phyloP scores from a whole-genome alignment of 2,888 invertebrate species.

The Boloria selene region DNA sequence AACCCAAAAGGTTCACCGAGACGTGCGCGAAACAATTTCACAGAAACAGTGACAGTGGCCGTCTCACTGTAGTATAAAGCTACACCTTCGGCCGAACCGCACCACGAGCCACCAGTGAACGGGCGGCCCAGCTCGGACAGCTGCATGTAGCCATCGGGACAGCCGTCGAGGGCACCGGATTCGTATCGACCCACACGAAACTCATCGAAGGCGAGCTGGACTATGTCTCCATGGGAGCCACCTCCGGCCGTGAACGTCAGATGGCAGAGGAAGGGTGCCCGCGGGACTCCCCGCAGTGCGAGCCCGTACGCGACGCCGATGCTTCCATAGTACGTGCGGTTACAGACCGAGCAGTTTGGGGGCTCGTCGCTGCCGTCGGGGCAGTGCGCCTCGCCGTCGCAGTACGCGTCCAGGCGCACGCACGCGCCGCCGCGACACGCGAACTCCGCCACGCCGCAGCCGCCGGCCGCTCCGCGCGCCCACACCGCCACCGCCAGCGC shows the following conservation, averaged over 20 bases:
- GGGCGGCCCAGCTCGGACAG: constrained; percentile 92
- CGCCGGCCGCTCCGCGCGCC: constrained; percentile 59
- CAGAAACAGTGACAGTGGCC: constrained; percentile 92
- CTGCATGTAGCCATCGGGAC: constrained; percentile 94
- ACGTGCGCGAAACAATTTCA: constrained; percentile 88
- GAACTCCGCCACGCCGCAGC: constrained; percentile 68
- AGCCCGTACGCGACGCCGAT: constrained; percentile 91
- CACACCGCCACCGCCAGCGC: constrained; percentile 55
- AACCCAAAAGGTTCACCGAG: constrained; percentile 90
- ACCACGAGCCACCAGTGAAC: constrained; percentile 95
- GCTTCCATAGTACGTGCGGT: constrained; percentile 95
- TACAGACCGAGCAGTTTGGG: constrained; percentile 90
- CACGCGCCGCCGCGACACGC: constrained; percentile 85
- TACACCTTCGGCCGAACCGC: constrained; percentile 90
- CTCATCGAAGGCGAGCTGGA: constrained; percentile 94
- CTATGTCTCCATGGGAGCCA: constrained; percentile 92
- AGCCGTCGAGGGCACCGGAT: constrained; percentile 87
- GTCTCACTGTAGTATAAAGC: constrained; percentile 95
- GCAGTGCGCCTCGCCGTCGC: constrained; percentile 92
- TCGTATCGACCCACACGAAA: constrained; percentile 93
- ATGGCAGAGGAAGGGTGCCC: constrained; percentile 93
- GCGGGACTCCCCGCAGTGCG: constrained; percentile 87
- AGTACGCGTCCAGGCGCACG: constrained; percentile 92
- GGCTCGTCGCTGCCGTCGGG: constrained; percentile 94
- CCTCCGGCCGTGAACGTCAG: constrained; percentile 96